A percentile compares a stretch with the other conserved stretches of the same genome.
Conservation (phyloP, 23 tunicate species). For the Oikopleura albicans region DNA sequence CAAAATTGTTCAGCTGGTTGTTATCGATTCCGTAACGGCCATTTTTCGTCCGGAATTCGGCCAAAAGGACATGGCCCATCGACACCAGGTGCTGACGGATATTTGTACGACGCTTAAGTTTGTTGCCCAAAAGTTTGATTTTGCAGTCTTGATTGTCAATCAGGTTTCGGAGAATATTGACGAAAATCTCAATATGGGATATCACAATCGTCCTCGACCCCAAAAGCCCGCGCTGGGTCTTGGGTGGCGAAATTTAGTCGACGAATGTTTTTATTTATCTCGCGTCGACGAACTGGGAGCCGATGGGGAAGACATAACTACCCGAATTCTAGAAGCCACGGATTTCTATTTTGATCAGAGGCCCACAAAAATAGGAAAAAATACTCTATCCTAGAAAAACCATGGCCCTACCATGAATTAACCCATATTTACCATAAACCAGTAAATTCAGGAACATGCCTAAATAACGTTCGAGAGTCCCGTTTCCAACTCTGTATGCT, state of each 20-base stretch:
- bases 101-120: not conserved
- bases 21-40: not conserved
- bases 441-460: no score
- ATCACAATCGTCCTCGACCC: not conserved
- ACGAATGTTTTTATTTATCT: slow-evolving; percentile 5
- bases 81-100: not conserved
- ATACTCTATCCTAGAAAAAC: no score
- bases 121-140: not conserved
- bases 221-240: not conserved
- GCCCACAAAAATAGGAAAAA: no score
- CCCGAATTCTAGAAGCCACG: not conserved
- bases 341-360: no score
- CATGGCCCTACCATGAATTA: no score
- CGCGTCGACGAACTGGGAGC: not conserved
- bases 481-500: no score
- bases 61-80: not conserved
- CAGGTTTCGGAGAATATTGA: slow-evolving; percentile 13
- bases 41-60: not conserved
- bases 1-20: no score
- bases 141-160: not conserved
- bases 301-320: not conserved
- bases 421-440: no score
- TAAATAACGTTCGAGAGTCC: no score
- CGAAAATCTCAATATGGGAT: not conserved
- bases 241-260: not conserved